phyloP scores from a whole-genome alignment of 2,888 invertebrate species.

The Athripsodes cinereus region DNA sequence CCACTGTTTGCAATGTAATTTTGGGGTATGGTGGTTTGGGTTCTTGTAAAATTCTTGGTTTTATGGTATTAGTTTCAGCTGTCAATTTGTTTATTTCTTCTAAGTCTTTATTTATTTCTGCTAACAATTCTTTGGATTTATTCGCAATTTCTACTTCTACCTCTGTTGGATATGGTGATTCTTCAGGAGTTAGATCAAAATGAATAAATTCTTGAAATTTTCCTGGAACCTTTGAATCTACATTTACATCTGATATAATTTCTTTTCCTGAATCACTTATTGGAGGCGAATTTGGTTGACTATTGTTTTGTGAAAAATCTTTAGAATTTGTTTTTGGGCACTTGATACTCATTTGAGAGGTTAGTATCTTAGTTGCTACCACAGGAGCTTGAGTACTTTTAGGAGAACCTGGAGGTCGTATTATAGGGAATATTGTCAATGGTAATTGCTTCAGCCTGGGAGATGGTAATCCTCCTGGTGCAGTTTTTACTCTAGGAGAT shows the following conservation, averaged over 20 bases:
- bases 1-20: constrained; percentile 56
- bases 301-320: constrained; percentile 42
- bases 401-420: constrained; percentile 55
- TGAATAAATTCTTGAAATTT: constrained; percentile 18
- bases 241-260: constrained; percentile 32
- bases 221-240: constrained; percentile 31
- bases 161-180: constrained; percentile 29
- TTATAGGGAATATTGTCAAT: constrained; percentile 48
- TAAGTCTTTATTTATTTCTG: constrained; percentile 47
- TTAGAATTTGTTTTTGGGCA: constrained; percentile 29
- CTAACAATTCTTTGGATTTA: constrained; percentile 38
- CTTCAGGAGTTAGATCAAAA: constrained; percentile 20
- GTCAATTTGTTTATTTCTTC: constrained; percentile 49
- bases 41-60: constrained; percentile 44
- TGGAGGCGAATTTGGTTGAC: constrained; percentile 47
- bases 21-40: constrained; percentile 50
- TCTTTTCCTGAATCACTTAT: constrained; percentile 30
- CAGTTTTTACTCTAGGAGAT: constrained; percentile 67
- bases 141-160: constrained; percentile 42
- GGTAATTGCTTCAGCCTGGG: constrained; percentile 60
- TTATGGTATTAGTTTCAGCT: constrained; percentile 42
- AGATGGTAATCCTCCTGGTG: constrained; percentile 61
- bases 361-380: constrained; percentile 51
- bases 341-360: constrained; percentile 53
- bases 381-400: constrained; percentile 49